phyloP scores from a whole-genome alignment of 2,888 invertebrate genomes.

The Drosophila formosana region DNA sequence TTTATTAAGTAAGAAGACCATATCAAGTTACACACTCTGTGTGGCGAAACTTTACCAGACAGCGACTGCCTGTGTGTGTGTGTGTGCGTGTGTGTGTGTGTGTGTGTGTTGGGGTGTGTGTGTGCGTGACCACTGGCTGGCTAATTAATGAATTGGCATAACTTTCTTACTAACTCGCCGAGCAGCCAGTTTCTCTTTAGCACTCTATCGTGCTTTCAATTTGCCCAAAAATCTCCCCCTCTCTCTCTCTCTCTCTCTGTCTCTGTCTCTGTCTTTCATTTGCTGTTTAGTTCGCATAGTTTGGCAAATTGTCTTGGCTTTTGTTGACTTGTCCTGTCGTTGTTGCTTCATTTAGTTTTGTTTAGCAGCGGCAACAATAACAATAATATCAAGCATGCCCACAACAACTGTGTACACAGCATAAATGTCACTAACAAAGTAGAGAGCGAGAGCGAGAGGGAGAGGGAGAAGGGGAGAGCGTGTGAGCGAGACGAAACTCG shows the following conservation, averaged over 20 bases:
- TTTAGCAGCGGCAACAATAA: constrained; percentile 25
- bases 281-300: constrained; percentile 36
- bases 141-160: constrained; percentile 82
- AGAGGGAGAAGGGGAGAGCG: neutral
- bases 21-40: constrained; percentile 69
- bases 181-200: constrained; percentile 40
- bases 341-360: constrained; percentile 52
- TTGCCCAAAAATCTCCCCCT: constrained; percentile 16
- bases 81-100: constrained; percentile 4
- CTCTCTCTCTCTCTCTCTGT: neutral
- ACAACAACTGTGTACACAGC: constrained; percentile 34
- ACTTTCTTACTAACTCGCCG: constrained; percentile 67
- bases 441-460: neutral
- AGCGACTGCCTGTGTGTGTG: constrained; percentile 11
- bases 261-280: neutral
- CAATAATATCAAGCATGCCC: constrained; percentile 3
- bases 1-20: constrained; percentile 71
- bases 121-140: constrained; percentile 63
- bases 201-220: constrained; percentile 55
- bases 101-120: constrained; percentile 21
- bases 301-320: constrained; percentile 60
- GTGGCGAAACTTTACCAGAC: constrained; percentile 3
- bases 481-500: neutral
- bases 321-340: constrained; percentile 48
- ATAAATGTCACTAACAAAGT: constrained; percentile 59